Conservation (phyloP, 2,888 invertebrate genomes). For the Trissolcus japonicus region DNA sequence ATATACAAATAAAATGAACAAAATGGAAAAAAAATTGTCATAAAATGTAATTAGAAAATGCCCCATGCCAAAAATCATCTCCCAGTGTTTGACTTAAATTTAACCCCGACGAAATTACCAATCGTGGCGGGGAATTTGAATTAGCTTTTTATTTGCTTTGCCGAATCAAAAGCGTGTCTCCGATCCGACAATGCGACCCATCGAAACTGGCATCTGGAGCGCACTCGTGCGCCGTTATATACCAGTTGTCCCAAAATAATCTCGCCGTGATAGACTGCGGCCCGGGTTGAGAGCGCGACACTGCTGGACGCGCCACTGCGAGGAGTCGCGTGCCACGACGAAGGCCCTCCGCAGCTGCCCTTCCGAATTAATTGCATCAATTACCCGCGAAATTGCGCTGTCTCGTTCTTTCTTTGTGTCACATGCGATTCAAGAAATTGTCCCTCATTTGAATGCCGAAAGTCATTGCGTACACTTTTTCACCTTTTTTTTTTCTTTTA, state of each 20-base stretch:
- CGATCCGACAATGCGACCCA: constrained; percentile 57
- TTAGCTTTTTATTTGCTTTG: constrained; percentile 34
- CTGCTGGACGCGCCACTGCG: constrained; percentile 8
- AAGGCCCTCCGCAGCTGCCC: constrained; percentile 44
- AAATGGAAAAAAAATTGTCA: too few relatives aligned
- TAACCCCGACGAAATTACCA: too few relatives aligned
- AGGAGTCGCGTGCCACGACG: constrained; percentile 40
- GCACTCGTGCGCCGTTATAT: constrained; percentile 62
- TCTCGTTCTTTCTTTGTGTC: constrained; percentile 7
- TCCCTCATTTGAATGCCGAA: constrained; percentile 44
- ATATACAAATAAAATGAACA: too few relatives aligned
- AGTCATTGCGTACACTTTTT: neutral
- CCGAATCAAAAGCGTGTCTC: constrained; percentile 48
- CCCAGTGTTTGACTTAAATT: too few relatives aligned
- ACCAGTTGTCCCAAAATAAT: constrained; percentile 67
- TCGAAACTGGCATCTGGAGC: constrained; percentile 66
- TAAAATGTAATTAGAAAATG: too few relatives aligned
- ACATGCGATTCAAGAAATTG: constrained; percentile 31
- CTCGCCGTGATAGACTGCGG: constrained; percentile 56
- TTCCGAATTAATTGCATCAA: constrained; percentile 52
- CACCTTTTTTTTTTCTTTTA: too few relatives aligned
- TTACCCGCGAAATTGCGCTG: constrained; percentile 48
- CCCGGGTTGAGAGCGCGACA: constrained; percentile 10
- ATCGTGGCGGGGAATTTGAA: constrained; percentile 9
- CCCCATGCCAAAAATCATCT: too few relatives aligned